phyloP scores from a whole-genome alignment of 1,140 invertebrate species.

The Anastatus disparis region DNA sequence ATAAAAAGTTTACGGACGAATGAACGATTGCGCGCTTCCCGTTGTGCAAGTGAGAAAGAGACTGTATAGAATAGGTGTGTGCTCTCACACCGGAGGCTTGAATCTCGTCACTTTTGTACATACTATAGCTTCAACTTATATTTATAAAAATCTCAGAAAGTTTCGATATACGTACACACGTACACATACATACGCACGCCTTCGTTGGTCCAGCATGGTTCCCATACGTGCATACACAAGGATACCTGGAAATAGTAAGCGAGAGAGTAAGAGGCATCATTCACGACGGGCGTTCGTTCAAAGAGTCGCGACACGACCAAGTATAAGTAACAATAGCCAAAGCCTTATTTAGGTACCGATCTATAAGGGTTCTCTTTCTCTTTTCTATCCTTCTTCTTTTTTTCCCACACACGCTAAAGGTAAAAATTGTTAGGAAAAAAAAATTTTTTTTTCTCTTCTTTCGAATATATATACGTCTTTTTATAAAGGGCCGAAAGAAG shows the following conservation, averaged over 20 bases:
- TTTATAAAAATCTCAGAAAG: too few relatives aligned
- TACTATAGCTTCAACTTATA: too few relatives aligned
- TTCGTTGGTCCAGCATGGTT: conserved; percentile 8
- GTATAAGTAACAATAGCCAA: conserved; percentile 27
- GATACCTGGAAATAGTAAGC: not conserved
- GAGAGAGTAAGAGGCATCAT: not conserved
- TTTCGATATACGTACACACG: conserved; percentile 15
- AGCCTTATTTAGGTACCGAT: conserved; percentile 33
- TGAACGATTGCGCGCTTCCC: conserved; percentile 38
- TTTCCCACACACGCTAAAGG: too few relatives aligned
- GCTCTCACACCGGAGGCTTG: not conserved
- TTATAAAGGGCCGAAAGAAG: too few relatives aligned
- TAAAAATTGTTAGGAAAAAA: too few relatives aligned
- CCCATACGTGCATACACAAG: not conserved
- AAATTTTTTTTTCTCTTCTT: too few relatives aligned
- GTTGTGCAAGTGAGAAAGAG: not conserved
- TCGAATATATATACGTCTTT: too few relatives aligned
- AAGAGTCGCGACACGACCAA: conserved; percentile 2
- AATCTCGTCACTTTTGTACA: conserved; percentile 25
- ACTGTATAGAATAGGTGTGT: not conserved
- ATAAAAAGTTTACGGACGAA: conserved; percentile 38
- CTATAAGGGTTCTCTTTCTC: not conserved
- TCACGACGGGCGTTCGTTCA: conserved; percentile 20
- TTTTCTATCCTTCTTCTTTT: not conserved
- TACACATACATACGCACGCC: conserved; percentile 10